phyloP scores from a whole-genome alignment of 35 echinoderm and acorn worm species.

The Stichopus chloronotus region DNA sequence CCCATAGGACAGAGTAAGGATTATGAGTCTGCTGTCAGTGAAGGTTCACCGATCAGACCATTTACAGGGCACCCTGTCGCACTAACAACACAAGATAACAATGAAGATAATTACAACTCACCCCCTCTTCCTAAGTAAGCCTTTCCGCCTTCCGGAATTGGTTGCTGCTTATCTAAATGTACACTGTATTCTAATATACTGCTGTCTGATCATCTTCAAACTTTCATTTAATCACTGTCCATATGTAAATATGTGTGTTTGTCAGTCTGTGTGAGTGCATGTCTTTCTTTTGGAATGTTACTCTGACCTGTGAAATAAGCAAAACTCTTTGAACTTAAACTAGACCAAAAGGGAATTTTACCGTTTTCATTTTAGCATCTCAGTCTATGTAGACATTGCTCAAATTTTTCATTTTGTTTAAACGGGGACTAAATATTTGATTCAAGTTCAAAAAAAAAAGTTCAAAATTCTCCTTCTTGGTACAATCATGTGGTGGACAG shows the following conservation, averaged over 20 bases:
- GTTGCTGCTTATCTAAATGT: not conserved
- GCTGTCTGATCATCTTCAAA: not conserved
- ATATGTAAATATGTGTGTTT: not conserved
- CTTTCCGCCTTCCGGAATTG: not conserved
- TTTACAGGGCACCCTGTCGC: not conserved
- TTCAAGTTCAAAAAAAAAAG: too few species aligned
- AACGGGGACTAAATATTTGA: too few species aligned
- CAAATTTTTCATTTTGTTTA: too few species aligned
- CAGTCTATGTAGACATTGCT: too few species aligned
- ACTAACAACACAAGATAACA: not conserved
- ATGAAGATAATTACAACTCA: not conserved
- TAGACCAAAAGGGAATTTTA: too few species aligned
- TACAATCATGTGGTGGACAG: too few species aligned
- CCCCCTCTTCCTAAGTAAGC: constrained; percentile 33
- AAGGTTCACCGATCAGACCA: not conserved
- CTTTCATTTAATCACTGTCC: not conserved
- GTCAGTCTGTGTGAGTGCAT: not conserved
- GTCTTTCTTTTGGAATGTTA: not conserved
- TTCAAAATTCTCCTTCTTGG: too few species aligned
- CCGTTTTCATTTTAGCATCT: too few species aligned
- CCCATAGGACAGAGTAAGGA: constrained; percentile 77
- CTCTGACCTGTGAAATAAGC: not conserved
- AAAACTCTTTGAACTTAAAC: not conserved
- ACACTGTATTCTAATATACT: too few species aligned
- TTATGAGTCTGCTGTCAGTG: not conserved